Percentiles rank a stretch among this genome's conserved stretches.
Conservation (phyloP, 2,113 vertebrate genomes). For the Upupa epops region DNA sequence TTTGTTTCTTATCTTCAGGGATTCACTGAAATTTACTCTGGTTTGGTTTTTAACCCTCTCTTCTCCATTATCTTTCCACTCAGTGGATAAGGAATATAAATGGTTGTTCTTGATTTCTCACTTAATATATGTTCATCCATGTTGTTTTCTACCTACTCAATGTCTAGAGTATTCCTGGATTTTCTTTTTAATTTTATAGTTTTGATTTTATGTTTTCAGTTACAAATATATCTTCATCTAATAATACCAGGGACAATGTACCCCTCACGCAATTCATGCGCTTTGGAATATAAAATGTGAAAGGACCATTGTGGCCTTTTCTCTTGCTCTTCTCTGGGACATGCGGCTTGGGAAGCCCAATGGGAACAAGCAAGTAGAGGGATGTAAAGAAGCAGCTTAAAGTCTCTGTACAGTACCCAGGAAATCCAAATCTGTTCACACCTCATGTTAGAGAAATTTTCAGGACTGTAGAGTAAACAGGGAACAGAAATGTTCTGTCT, state of each 20-base stretch:
- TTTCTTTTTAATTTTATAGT: neutral
- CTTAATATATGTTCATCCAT: neutral
- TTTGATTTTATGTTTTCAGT: neutral
- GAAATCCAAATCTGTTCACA: neutral
- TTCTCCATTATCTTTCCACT: neutral
- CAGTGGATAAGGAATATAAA: accelerated
- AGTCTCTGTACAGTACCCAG: accelerated
- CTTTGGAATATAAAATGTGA: neutral
- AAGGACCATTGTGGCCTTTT: neutral
- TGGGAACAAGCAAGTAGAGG: neutral
- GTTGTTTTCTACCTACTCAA: neutral
- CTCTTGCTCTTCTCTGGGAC: neutral
- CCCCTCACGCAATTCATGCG: neutral
- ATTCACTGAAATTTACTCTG: neutral
- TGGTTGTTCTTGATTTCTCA: neutral
- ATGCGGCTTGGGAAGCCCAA: neutral
- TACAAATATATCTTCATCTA: neutral
- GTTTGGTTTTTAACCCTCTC: constrained; percentile 15
- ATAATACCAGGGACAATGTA: neutral
- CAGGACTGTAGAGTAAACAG: neutral
- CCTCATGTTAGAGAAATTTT: neutral
- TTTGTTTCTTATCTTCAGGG: constrained; percentile 15
- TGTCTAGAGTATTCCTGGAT: neutral
- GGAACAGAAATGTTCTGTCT: neutral
- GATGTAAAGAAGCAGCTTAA: neutral